These are phyloP conservation scores for Congeria kusceri DNA, from an alignment of 2,888 invertebrate genomes.

Conservation along the genomic window DNA sequence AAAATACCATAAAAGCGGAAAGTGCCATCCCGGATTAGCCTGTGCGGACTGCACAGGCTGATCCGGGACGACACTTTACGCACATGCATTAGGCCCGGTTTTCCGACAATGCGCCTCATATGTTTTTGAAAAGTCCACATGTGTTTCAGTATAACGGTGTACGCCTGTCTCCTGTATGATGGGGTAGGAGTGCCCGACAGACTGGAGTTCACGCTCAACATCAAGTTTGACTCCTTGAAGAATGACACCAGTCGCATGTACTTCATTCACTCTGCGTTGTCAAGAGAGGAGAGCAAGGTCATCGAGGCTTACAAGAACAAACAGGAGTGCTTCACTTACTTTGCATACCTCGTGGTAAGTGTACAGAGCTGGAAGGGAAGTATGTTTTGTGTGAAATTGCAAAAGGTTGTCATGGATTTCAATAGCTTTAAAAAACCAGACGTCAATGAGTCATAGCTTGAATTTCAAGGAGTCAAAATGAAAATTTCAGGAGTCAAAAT, in stretches of 20 bases:
- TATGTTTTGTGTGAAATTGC: neutral
- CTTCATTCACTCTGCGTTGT: constrained; percentile 60
- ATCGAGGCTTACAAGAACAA: constrained; percentile 60
- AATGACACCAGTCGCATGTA: constrained; percentile 74
- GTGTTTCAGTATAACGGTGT: constrained; percentile 75
- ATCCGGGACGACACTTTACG: too few species aligned
- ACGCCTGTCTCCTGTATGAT: constrained; percentile 73
- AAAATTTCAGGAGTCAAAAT: too few species aligned
- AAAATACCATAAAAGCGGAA: too few species aligned
- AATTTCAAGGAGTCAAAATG: too few species aligned
- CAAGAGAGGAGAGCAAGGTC: constrained; percentile 60
- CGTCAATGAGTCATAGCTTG: too few species aligned
- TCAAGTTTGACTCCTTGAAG: constrained; percentile 75
- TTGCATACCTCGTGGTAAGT: constrained; percentile 76
- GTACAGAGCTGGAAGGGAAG: neutral
- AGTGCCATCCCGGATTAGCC: too few species aligned
- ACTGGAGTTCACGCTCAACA: constrained; percentile 73
- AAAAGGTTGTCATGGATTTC: neutral
- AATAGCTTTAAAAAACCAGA: neutral
- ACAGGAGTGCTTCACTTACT: constrained; percentile 69
- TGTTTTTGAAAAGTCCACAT: too few species aligned
- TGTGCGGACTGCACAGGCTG: too few species aligned
- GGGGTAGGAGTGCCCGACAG: constrained; percentile 75
- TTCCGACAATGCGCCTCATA: too few species aligned
- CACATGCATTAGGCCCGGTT: too few species aligned